phyloP scores from a whole-genome alignment of 2,113 vertebrate species.

The Laticauda colubrina region DNA sequence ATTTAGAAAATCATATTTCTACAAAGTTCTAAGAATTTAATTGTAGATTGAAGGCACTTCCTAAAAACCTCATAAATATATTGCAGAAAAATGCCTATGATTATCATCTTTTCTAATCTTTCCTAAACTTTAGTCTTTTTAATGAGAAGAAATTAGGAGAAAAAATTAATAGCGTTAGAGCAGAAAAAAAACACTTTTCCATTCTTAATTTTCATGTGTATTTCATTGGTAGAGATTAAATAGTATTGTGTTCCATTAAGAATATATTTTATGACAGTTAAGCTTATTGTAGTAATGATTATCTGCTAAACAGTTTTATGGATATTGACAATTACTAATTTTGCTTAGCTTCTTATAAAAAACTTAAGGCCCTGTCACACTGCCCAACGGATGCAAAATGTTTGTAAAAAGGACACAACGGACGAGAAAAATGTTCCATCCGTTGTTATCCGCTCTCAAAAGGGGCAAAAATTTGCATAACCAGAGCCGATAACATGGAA shows the following conservation, averaged over 20 bases:
- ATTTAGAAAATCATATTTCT: neutral
- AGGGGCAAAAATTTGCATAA: too few relatives aligned
- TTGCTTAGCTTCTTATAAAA: neutral
- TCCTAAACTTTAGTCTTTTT: neutral
- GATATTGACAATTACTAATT: neutral
- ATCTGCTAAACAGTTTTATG: slow-evolving; percentile 23
- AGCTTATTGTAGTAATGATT: slow-evolving; percentile 13
- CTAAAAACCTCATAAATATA: neutral
- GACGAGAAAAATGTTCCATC: too few relatives aligned
- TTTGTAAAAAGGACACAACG: too few relatives aligned
- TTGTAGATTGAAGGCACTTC: neutral
- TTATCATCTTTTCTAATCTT: neutral
- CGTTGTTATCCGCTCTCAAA: too few relatives aligned
- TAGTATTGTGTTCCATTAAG: slow-evolving; percentile 17
- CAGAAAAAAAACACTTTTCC: neutral
- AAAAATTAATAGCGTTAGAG: neutral
- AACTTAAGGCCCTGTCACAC: too few relatives aligned
- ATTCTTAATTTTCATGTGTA: slow-evolving; percentile 7
- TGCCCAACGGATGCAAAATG: too few relatives aligned
- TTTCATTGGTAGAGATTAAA: neutral
- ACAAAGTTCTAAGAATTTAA: neutral
- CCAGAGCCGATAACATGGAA: too few relatives aligned
- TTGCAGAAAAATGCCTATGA: neutral
- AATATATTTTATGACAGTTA: slow-evolving; percentile 19
- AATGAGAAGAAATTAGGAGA: neutral